Conservation (phyloP, 2,113 vertebrate species). For the Antidorcas marsupialis region DNA sequence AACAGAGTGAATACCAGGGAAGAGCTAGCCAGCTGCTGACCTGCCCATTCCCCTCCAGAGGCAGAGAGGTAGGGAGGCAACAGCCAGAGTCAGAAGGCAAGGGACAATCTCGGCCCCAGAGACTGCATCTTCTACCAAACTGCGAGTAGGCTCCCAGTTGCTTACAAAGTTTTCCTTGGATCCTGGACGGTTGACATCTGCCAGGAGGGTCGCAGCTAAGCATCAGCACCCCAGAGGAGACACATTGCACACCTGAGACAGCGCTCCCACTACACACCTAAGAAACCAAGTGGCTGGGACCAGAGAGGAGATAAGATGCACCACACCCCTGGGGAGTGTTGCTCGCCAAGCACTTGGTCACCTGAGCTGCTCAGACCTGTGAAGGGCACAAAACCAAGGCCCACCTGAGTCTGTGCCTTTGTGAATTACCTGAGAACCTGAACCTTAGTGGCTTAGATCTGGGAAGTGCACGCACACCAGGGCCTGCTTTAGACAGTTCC, state of each 20-base stretch:
- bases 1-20: background rate
- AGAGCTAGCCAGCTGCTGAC: background rate
- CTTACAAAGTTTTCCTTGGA: background rate
- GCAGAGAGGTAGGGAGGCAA: background rate
- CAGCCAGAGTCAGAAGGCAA: background rate
- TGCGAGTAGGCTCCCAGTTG: background rate
- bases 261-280: rapidly evolving
- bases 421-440: background rate
- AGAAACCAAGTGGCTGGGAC: background rate
- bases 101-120: background rate
- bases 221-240: background rate
- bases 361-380: background rate
- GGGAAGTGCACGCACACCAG: background rate
- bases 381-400: background rate
- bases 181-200: background rate
- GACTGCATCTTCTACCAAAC: background rate
- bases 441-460: background rate
- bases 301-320: background rate
- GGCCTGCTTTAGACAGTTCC: background rate
- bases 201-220: background rate
- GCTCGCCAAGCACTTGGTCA: background rate
- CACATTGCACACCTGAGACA: background rate
- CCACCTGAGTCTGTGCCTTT: background rate
- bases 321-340: background rate
- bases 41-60: background rate